Conservation (phyloP, 2,888 invertebrate species). For the Lasioglossum figueresi region DNA sequence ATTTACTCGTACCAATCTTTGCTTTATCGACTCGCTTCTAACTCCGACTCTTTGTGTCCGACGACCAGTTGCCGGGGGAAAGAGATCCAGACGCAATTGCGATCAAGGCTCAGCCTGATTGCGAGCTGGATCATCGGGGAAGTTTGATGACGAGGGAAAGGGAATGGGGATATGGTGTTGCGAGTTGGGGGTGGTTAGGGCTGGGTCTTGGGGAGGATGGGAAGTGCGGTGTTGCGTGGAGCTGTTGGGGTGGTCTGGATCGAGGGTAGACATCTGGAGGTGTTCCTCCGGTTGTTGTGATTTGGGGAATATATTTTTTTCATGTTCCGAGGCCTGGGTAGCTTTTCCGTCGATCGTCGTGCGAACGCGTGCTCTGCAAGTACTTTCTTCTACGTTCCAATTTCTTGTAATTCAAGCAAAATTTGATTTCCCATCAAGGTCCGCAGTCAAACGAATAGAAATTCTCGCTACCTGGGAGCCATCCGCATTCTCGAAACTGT, state of each 20-base stretch:
- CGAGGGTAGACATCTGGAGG: background rate
- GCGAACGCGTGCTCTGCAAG: background rate
- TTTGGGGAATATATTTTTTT: background rate
- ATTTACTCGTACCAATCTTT: conserved; percentile 47
- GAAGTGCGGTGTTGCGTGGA: background rate
- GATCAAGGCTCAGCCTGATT: conserved; percentile 4
- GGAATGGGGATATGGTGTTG: background rate
- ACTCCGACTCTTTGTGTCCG: conserved; percentile 12
- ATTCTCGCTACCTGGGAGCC: background rate
- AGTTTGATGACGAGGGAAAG: background rate
- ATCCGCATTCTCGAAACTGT: background rate
- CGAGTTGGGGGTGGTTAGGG: background rate
- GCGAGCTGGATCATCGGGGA: background rate
- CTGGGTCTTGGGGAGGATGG: background rate
- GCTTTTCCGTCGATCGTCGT: background rate
- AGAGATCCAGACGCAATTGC: conserved; percentile 11
- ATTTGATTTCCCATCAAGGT: background rate
- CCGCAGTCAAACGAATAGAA: too few species aligned
- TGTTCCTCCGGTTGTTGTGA: background rate
- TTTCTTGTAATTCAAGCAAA: background rate
- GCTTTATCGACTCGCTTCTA: conserved; percentile 51
- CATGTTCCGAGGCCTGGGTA: background rate
- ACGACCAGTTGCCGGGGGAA: background rate
- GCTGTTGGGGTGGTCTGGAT: background rate
- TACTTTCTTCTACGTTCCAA: background rate